Evolutionary conservation across 2,888 invertebrate species (phyloP).

Genomic region (Tridacna gigas): DNA sequence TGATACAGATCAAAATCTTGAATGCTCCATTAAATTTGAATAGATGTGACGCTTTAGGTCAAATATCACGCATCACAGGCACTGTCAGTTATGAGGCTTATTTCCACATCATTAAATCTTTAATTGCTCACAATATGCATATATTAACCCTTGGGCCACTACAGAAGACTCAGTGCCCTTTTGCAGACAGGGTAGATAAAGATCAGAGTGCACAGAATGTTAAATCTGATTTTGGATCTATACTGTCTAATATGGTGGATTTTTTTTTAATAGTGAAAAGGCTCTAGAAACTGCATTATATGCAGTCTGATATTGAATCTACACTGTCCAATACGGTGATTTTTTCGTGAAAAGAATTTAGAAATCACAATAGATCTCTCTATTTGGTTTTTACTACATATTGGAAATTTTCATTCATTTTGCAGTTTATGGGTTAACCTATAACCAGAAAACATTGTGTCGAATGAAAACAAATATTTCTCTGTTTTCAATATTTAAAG

Average conservation of each 20-base stretch:
- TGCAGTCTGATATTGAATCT: no score
- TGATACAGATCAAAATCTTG: slow-evolving; percentile 14
- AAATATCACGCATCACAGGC: slow-evolving; percentile 3
- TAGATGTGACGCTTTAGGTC: slow-evolving; percentile 17
- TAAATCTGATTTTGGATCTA: background rate
- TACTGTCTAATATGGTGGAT: background rate
- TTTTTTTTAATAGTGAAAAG: no score
- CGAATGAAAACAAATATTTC: no score
- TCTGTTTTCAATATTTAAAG: no score
- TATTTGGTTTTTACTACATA: no score
- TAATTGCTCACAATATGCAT: slow-evolving; percentile 9
- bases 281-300: no score
- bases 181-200: background rate
- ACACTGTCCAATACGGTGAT: no score
- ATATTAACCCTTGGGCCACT: background rate
- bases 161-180: background rate
- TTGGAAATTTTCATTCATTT: no score
- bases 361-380: no score
- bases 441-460: no score
- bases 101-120: slow-evolving; percentile 19
- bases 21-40: slow-evolving; percentile 10
- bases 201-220: background rate
- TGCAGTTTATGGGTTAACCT: no score
- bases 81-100: slow-evolving; percentile 20
- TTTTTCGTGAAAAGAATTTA: no score